Evolutionary conservation across 2,797 vertebrate genomes (phyloP).

Genomic region (Danio albolineatus): DNA sequence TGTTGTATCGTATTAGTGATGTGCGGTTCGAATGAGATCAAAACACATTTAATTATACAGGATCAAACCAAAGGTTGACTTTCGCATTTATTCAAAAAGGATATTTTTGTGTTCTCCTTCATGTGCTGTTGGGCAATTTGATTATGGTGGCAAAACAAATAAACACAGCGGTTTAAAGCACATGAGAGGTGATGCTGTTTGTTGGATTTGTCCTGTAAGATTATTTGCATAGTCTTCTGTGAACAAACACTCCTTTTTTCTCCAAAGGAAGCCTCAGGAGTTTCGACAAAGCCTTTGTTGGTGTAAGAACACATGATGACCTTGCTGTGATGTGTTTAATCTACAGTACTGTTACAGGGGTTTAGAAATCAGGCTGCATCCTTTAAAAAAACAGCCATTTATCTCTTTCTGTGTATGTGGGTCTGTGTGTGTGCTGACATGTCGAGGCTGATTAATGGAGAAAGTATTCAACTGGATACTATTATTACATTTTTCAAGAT

Average conservation of each 20-base stretch:
- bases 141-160: background rate
- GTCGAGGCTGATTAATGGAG: no score
- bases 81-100: background rate
- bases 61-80: background rate
- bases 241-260: constrained; percentile 56
- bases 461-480: no score
- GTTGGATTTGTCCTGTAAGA: constrained; percentile 39
- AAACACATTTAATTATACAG: background rate
- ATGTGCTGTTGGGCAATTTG: background rate
- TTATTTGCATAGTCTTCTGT: constrained; percentile 21
- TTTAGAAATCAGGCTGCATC: background rate
- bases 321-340: constrained; percentile 64
- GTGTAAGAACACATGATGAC: constrained; percentile 60
- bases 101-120: background rate
- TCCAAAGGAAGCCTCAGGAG: constrained; percentile 52
- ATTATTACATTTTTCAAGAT: no score
- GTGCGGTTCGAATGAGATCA: background rate
- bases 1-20: background rate
- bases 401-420: no score
- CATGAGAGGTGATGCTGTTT: constrained; percentile 13
- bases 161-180: background rate
- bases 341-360: background rate
- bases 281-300: constrained; percentile 58
- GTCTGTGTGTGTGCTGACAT: no score
- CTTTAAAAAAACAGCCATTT: background rate